Evolutionary conservation across 1,140 invertebrate genomes (phyloP).

Genomic region (Bradynema listronoti): DNA sequence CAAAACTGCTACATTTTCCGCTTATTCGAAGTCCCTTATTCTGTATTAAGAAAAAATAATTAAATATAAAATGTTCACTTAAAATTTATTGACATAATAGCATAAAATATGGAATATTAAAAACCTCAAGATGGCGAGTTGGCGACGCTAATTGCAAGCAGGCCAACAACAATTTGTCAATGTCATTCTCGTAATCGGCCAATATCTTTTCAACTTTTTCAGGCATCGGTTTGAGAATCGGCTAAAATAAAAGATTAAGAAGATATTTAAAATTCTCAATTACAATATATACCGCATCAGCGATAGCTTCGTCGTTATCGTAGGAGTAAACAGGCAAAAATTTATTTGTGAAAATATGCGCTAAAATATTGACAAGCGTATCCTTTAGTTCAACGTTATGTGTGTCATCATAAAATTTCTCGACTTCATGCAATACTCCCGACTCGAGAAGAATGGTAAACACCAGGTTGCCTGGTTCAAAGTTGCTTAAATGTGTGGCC

Average conservation of each 20-base stretch:
- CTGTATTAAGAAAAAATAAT: too few species aligned
- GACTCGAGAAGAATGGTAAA: constrained; percentile 50
- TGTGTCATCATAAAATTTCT: constrained; percentile 13
- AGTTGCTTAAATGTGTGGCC: constrained; percentile 41
- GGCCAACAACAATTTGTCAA: constrained; percentile 40
- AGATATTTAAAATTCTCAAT: not conserved
- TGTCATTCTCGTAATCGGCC: constrained; percentile 31
- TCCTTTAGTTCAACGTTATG: constrained; percentile 34
- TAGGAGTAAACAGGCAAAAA: constrained; percentile 25
- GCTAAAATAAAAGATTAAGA: constrained; percentile 26
- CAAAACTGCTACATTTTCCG: constrained; percentile 2
- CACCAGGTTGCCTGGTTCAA: constrained; percentile 52
- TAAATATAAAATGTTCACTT: too few species aligned
- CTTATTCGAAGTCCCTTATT: too few species aligned
- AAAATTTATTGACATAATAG: too few species aligned
- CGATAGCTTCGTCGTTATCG: constrained; percentile 17
- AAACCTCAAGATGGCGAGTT: constrained; percentile 24
- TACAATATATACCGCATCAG: constrained; percentile 10
- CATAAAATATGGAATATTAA: too few species aligned
- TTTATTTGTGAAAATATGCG: constrained; percentile 47
- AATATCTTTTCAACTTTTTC: constrained; percentile 28
- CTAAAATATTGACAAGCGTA: constrained; percentile 40
- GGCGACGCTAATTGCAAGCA: constrained; percentile 32
- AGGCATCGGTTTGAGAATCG: constrained; percentile 26
- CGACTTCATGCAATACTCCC: constrained; percentile 45